phyloP scores from a whole-genome alignment of 2,113 vertebrate species.

The Melanerpes formicivorus region DNA sequence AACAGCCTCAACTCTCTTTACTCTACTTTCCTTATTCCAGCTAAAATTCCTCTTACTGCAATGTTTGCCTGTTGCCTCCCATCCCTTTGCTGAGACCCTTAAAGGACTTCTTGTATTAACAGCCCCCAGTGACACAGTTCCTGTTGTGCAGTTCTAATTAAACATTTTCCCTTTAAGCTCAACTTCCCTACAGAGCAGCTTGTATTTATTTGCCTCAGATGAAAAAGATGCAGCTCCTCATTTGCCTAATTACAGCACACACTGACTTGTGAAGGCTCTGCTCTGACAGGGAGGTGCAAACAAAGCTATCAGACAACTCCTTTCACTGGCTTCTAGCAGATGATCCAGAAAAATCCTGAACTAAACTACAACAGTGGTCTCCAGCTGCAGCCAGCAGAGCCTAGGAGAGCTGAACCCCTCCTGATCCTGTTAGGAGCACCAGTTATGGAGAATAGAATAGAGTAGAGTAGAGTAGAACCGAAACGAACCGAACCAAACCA shows the following conservation, averaged over 20 bases:
- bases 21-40: background rate
- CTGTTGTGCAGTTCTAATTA: background rate
- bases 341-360: background rate
- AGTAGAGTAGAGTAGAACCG: background rate
- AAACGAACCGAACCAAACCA: too few relatives aligned
- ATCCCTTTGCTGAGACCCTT: background rate
- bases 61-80: background rate
- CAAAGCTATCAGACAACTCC: background rate
- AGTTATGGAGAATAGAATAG: background rate
- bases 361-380: background rate
- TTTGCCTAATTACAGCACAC: background rate
- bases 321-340: background rate
- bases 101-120: background rate
- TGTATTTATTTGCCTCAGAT: background rate
- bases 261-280: background rate
- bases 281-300: fast-evolving
- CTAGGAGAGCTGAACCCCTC: background rate
- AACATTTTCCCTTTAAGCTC: background rate
- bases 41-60: background rate
- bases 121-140: background rate
- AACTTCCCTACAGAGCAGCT: background rate
- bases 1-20: too few relatives aligned
- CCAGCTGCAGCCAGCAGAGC: background rate
- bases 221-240: background rate
- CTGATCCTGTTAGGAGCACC: fast-evolving